Base-by-base conservation (phyloP, 2,797 vertebrate species). In the Macroramphosus scolopax region DNA sequence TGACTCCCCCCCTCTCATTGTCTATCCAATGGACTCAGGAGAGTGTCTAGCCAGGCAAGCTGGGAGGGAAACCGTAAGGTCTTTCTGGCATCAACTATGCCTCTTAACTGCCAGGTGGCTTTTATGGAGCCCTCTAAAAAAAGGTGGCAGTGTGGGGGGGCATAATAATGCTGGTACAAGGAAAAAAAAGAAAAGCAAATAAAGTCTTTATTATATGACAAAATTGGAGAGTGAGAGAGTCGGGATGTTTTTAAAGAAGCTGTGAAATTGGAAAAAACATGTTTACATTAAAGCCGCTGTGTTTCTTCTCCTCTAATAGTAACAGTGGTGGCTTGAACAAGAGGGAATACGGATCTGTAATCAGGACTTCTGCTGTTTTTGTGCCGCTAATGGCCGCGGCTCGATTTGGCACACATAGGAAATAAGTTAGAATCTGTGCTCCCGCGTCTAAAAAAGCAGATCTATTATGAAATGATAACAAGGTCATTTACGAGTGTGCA, bases 391-490 rank as follows among this genome's bases (percentile, higher is more conserved):
- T 78, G 65, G 70, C 63, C 24, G 18, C 9, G 14, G 37, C 56
- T 77, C 24, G 16, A 71, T 72, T 74, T 72, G 65, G 62, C 57
- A 70, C 63, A 76, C 35, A 51, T 28, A 66, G 51, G 48, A 73
- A 66, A 77, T 61, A 77, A 64, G 50, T 63, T 63, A 55, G 46
- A 61, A 65, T 71, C 60, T 61, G 51, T 39, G 26, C 57, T 54
- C 36, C 59, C 34, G 40, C 48, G 25, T 70, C 59, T 67, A 57
- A 80, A 79, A n/a, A 82, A 72, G 53, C 53, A 67, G 63, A 74
- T 73, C 68, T 76, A 79, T 87, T 83, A 82, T 79, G 75, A 83
- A 78, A 81, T 45, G 63, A 65, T 85, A 86, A 87, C 78, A 87
- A 80, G 75, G 72, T 78, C 69, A 80, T 84, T 83, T 82, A 69